These are phyloP conservation scores for Diploscapter pachys DNA, from an alignment of 1,140 invertebrate genomes.

Conservation along the genomic window DNA sequence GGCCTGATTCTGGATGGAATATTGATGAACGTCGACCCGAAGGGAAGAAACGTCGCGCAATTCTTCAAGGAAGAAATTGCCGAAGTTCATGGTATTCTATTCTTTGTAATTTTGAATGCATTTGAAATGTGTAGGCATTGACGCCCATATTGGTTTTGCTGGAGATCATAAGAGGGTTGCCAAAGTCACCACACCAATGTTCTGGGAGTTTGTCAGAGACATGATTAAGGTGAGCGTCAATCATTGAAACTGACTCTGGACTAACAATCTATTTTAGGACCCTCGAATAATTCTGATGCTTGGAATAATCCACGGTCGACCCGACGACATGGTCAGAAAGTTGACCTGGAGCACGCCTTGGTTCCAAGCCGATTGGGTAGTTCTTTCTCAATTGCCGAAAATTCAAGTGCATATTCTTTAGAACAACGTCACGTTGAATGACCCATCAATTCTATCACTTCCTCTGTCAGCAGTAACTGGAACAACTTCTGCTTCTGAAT, in stretches of 20 bases:
- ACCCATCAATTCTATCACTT: slow-evolving; percentile 35
- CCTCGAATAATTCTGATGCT: slow-evolving; percentile 36
- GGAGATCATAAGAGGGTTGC: slow-evolving; percentile 10
- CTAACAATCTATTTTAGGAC: slow-evolving; percentile 11
- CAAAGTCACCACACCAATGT: slow-evolving; percentile 29
- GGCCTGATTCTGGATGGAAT: slow-evolving; percentile 60
- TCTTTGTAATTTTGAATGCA: slow-evolving; percentile 5
- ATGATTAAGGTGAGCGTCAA: neutral
- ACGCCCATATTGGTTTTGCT: slow-evolving; percentile 48
- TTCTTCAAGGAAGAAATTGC: slow-evolving; percentile 62
- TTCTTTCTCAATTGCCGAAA: no score
- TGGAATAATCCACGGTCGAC: slow-evolving; percentile 25
- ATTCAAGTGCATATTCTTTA: neutral
- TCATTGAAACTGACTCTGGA: no score
- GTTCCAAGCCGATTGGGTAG: no score
- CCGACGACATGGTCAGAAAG: neutral
- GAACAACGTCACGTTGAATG: slow-evolving; percentile 38
- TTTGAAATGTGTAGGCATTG: slow-evolving; percentile 36
- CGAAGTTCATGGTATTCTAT: slow-evolving; percentile 51
- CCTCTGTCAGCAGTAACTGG: slow-evolving; percentile 40
- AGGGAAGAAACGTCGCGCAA: slow-evolving; percentile 47
- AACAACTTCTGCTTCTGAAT: slow-evolving; percentile 43
- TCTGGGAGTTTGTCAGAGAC: slow-evolving; percentile 34
- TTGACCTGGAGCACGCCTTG: no score
- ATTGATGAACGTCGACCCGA: slow-evolving; percentile 57